A percentile compares a stretch with the other conserved stretches of the same genome.
Evolutionary conservation across 2,113 vertebrate genomes (phyloP).

Genomic region (Alosa alosa): DNA sequence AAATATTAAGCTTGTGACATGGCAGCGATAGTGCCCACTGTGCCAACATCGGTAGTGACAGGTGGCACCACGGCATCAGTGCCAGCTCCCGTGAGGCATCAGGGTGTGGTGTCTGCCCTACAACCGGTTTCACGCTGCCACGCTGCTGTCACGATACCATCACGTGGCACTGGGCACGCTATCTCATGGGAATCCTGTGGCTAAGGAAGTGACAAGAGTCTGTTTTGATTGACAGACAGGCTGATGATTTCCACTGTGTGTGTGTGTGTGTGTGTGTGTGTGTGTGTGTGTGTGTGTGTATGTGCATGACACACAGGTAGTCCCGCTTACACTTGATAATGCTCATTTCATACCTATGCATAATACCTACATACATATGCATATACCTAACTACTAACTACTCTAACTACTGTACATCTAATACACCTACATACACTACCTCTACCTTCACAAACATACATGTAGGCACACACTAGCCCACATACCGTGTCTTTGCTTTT

Average conservation of each 20-base stretch:
- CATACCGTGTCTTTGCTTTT: not conserved
- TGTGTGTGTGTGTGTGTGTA: too few species aligned
- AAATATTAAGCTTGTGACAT: not conserved
- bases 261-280: too few species aligned
- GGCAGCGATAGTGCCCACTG: not conserved
- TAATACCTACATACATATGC: not conserved
- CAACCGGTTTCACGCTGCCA: not conserved
- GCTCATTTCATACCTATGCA: too few species aligned
- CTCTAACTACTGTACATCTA: too few species aligned
- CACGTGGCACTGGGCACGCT: not conserved
- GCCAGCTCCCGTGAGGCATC: not conserved
- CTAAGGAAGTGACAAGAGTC: not conserved
- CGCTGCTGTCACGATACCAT: not conserved
- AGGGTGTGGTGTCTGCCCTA: not conserved
- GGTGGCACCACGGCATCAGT: not conserved
- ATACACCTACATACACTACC: too few species aligned
- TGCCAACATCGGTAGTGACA: not conserved
- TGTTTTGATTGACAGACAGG: not conserved
- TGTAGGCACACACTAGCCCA: not conserved
- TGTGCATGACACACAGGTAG: too few species aligned
- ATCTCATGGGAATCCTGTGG: not conserved
- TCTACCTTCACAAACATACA: not conserved
- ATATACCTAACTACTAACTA: not conserved
- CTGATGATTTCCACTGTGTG: too few species aligned
- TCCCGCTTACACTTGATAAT: too few species aligned